Conservation (phyloP, 2,113 vertebrate genomes). For the Taxidea taxus region DNA sequence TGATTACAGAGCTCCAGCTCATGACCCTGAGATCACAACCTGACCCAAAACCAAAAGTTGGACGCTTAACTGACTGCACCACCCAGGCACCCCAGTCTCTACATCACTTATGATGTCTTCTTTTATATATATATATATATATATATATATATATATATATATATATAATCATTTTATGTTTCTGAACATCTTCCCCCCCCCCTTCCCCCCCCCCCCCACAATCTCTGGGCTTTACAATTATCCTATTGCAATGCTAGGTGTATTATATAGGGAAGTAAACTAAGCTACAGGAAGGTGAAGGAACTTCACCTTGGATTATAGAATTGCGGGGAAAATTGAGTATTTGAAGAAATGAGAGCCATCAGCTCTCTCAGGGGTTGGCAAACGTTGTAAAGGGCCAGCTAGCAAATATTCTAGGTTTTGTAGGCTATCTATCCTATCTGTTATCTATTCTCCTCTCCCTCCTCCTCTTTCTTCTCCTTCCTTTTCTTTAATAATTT, state of each 20-base stretch:
- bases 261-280: neutral
- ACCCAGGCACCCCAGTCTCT: neutral
- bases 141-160: too few species aligned
- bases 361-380: accelerated
- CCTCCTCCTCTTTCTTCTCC: neutral
- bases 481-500: neutral
- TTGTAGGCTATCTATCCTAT: neutral
- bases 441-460: neutral
- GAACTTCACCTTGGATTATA: neutral
- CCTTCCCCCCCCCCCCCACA: accelerated
- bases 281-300: neutral
- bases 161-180: neutral
- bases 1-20: neutral
- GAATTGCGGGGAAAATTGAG: neutral
- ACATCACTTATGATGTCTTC: neutral
- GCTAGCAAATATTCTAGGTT: neutral
- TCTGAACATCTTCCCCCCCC: neutral
- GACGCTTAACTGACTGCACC: neutral
- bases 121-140: too few species aligned
- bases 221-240: neutral
- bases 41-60: neutral
- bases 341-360: neutral
- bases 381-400: neutral
- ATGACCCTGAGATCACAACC: neutral
- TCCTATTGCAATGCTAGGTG: neutral